Evolutionary conservation across 2,888 invertebrate species (phyloP), one percentile per base, ranked within the genome.

Genomic region (Pegoplata infirma): DNA sequence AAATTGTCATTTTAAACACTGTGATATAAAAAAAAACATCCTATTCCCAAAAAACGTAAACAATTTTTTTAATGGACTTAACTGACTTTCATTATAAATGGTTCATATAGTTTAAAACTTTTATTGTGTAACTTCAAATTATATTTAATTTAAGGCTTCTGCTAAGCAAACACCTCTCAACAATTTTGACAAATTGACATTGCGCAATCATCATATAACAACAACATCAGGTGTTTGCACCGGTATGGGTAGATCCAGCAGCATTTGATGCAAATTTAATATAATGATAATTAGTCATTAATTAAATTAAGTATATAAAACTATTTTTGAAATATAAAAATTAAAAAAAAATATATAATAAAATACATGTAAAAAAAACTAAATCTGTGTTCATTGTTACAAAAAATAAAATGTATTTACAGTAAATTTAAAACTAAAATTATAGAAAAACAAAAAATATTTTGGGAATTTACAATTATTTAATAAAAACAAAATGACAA

Each of bases 211-310:
- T 79, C 89, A 89, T 67, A 87, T 88, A 73, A 89, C 88, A 44
- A 88, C 88, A 63, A 88, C 89, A 40, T 88, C 88, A 8, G 89
- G 88, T 63, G 85, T 88, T 21, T 87, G 87, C 74, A 86, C 87
- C 36, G 86, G 85, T 40, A 83, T 85, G 49, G 90, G 90, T 46
- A 85, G 88, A 1, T 88, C 89, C 61, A 87, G 87, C 82, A 89
- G 88, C 83, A 88, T 89, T 80, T 89, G 87, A 83, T 81, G 74
- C 80, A 81, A 79, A 53, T 71, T 75, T n/a, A 17, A n/a, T 58
- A 4, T 71, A 36, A 46, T 71, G 28, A 67, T 63, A 51, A 36
- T 14, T 55, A 46, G 28, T 44, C 36, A 44, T 12, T 21, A 12
- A 12, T 17, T 36, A 16, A 73, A 6, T 44, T 53, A 21, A 25